Conservation (phyloP, 2,888 invertebrate species). For the Cylloceria caligata region DNA sequence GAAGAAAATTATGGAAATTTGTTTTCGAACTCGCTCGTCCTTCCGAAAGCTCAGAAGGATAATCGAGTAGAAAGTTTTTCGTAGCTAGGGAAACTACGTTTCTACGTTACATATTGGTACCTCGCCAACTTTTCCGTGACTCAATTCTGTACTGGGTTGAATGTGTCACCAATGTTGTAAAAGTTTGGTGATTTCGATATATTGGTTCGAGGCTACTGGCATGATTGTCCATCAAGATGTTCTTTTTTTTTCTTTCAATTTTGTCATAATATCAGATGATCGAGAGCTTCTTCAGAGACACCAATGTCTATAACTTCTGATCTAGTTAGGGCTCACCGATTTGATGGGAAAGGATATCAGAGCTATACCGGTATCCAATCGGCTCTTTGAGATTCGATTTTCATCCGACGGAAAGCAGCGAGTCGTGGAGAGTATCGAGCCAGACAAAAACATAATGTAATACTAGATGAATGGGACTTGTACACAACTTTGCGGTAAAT, state of each 20-base stretch:
- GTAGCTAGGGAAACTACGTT: not conserved
- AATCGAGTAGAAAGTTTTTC: slow-evolving; percentile 12
- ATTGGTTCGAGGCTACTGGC: not conserved
- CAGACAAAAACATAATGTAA: slow-evolving; percentile 41
- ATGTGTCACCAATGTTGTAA: not conserved
- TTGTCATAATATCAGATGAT: slow-evolving; percentile 20
- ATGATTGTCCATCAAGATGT: not conserved
- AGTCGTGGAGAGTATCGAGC: slow-evolving; percentile 24
- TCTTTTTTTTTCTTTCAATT: not conserved
- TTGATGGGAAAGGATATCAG: slow-evolving; percentile 37
- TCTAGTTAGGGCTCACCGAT: slow-evolving; percentile 38
- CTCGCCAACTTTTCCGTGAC: not conserved
- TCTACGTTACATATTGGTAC: not conserved
- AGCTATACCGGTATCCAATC: slow-evolving; percentile 16
- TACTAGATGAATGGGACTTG: slow-evolving; percentile 50
- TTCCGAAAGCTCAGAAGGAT: not conserved
- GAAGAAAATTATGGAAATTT: slow-evolving; percentile 43
- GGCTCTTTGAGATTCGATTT: slow-evolving; percentile 53
- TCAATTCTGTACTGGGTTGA: slow-evolving; percentile 2
- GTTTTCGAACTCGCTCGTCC: not conserved
- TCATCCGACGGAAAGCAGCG: slow-evolving; percentile 65
- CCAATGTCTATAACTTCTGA: slow-evolving; percentile 52
- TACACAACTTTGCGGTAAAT: slow-evolving; percentile 23
- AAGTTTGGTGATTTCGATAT: slow-evolving; percentile 8
- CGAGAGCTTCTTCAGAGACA: not conserved